phyloP scores from a whole-genome alignment of 2,113 vertebrate species.

The Genyomyrus donnyi region DNA sequence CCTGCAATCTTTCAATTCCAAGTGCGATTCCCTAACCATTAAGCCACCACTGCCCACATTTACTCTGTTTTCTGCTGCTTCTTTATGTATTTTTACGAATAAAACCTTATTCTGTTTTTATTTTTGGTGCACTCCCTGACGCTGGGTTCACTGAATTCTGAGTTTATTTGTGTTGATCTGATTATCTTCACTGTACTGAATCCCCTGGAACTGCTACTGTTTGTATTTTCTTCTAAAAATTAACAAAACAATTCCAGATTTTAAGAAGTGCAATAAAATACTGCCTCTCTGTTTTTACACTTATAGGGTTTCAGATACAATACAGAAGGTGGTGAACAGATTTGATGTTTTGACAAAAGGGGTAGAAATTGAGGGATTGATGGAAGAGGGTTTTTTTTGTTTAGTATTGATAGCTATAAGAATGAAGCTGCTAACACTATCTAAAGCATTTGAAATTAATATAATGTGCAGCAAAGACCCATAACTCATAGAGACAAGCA shows the following conservation, averaged over 20 bases:
- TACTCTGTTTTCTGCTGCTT: not conserved
- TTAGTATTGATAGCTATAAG: not conserved
- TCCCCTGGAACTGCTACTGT: no score
- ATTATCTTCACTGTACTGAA: no score
- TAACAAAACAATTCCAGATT: not conserved
- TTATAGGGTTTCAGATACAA: not conserved
- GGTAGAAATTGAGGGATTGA: not conserved
- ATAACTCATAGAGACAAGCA: not conserved
- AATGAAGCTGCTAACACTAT: not conserved
- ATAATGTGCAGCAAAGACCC: not conserved
- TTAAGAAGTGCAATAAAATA: not conserved
- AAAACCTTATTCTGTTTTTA: not conserved
- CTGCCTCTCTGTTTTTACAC: not conserved
- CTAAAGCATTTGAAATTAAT: not conserved
- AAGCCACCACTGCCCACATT: not conserved
- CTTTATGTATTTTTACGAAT: not conserved
- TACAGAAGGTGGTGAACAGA: not conserved
- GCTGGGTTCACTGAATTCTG: not conserved
- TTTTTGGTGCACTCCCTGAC: not conserved
- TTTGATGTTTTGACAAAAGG: not conserved
- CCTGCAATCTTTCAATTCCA: no score
- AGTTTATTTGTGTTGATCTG: no score
- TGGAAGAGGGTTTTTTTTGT: not conserved
- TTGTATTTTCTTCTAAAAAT: not conserved
- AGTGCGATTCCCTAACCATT: no score